phyloP scores from a whole-genome alignment of 2,888 invertebrate genomes.

The Leptopilina syphax region DNA sequence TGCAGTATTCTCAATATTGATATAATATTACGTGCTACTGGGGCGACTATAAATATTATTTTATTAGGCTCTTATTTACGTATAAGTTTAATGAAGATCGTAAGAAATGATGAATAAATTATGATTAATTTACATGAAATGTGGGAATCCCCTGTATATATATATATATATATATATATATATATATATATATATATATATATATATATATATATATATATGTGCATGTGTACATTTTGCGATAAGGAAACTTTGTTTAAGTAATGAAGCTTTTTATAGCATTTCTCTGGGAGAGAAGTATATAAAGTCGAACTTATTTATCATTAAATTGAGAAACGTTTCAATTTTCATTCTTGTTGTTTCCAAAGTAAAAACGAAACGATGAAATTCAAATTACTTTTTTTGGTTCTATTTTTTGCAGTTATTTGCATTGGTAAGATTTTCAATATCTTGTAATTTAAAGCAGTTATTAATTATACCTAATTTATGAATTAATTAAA shows the following conservation, averaged over 20 bases:
- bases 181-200: no score
- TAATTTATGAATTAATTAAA: not conserved
- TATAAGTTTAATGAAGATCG: not conserved
- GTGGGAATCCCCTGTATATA: not conserved
- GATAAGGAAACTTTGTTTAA: conserved; percentile 1
- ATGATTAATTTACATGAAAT: not conserved
- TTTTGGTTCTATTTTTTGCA: not conserved
- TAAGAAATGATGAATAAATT: not conserved
- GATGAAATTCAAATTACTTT: conserved; percentile 33
- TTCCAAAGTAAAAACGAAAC: not conserved
- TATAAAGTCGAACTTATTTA: not conserved
- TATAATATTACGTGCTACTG: no score
- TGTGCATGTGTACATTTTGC: not conserved
- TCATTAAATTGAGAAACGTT: not conserved
- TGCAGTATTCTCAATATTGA: no score
- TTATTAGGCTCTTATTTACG: no score
- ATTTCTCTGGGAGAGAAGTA: not conserved
- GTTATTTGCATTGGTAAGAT: conserved; percentile 1
- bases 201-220: no score
- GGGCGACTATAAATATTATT: no score
- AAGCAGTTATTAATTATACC: not conserved
- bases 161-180: no score
- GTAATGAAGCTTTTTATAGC: not conserved
- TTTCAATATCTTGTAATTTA: not conserved
- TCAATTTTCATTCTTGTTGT: not conserved